These are phyloP conservation scores for Drosophila subobscura DNA, from an alignment of 1,140 invertebrate genomes.

Conservation along the genomic window DNA sequence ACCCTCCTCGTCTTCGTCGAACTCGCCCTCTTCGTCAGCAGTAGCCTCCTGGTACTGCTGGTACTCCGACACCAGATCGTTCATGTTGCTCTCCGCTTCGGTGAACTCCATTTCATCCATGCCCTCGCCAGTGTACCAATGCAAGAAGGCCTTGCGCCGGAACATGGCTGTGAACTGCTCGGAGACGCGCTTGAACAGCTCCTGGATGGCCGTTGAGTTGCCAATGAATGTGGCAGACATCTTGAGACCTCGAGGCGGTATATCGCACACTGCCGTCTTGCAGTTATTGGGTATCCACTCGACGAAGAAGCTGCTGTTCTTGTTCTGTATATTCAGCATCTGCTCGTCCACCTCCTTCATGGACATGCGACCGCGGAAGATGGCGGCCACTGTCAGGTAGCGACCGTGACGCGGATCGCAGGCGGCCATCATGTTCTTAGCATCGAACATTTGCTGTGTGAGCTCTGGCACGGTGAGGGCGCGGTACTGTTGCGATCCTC, in stretches of 20 bases:
- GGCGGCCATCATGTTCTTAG: slow-evolving; percentile 89
- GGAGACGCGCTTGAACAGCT: slow-evolving; percentile 88
- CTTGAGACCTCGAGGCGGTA: slow-evolving; percentile 88
- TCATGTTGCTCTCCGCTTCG: slow-evolving; percentile 91
- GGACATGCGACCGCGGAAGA: slow-evolving; percentile 91
- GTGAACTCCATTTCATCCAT: slow-evolving; percentile 95
- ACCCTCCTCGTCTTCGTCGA: slow-evolving; percentile 87
- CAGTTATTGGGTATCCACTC: slow-evolving; percentile 93
- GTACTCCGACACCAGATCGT: slow-evolving; percentile 94
- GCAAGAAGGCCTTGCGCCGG: slow-evolving; percentile 91
- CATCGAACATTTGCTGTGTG: slow-evolving; percentile 91
- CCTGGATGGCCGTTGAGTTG: slow-evolving; percentile 89
- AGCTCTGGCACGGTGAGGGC: slow-evolving; percentile 89
- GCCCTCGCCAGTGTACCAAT: slow-evolving; percentile 92
- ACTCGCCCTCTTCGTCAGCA: slow-evolving; percentile 88
- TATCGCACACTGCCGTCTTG: slow-evolving; percentile 90
- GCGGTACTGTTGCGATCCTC: slow-evolving; percentile 88
- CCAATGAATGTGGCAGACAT: slow-evolving; percentile 90
- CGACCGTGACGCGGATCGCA: slow-evolving; percentile 90
- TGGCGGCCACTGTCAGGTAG: slow-evolving; percentile 89
- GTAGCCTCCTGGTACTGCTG: slow-evolving; percentile 94
- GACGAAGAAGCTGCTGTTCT: slow-evolving; percentile 92
- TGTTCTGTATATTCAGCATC: slow-evolving; percentile 92
- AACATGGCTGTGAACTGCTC: slow-evolving; percentile 90
- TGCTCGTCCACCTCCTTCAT: slow-evolving; percentile 88